Evolutionary conservation across 2,888 invertebrate genomes (phyloP).

Genomic region (Drosophila greeni): DNA sequence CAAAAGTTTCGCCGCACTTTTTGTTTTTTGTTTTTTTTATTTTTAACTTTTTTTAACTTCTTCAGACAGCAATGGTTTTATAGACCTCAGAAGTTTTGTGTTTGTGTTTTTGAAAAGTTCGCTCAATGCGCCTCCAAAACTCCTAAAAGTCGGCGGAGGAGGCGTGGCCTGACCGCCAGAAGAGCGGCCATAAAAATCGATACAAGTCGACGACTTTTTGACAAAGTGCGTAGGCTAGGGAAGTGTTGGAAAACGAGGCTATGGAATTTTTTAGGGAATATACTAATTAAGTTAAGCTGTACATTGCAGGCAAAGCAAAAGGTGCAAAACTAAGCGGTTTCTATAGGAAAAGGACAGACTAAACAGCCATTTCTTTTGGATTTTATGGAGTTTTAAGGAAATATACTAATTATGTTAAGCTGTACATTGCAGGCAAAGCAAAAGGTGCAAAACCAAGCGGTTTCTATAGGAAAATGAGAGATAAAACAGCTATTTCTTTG

Average conservation of each 20-base stretch:
- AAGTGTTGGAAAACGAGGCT: constrained; percentile 1
- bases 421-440: neutral
- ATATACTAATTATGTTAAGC: neutral
- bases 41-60: constrained; percentile 45
- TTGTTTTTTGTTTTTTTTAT: constrained; percentile 21
- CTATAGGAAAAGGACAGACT: neutral
- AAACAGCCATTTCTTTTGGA: too few relatives aligned
- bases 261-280: too few relatives aligned
- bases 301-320: neutral
- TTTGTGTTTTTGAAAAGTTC: constrained; percentile 64
- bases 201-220: constrained; percentile 48
- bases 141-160: constrained; percentile 13
- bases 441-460: too few relatives aligned
- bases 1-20: constrained; percentile 57
- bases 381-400: too few relatives aligned
- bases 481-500: neutral
- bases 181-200: constrained; percentile 48
- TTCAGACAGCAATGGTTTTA: constrained; percentile 53
- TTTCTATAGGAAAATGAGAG: neutral
- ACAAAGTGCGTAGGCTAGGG: constrained; percentile 48
- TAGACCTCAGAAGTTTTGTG: constrained; percentile 67
- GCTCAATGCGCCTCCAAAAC: constrained; percentile 21
- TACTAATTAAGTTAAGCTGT: neutral
- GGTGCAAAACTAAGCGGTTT: too few relatives aligned
- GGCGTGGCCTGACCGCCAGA: constrained; percentile 7